phyloP scores from a whole-genome alignment of 2,113 vertebrate genomes.

The Trichomycterus rosablanca region DNA sequence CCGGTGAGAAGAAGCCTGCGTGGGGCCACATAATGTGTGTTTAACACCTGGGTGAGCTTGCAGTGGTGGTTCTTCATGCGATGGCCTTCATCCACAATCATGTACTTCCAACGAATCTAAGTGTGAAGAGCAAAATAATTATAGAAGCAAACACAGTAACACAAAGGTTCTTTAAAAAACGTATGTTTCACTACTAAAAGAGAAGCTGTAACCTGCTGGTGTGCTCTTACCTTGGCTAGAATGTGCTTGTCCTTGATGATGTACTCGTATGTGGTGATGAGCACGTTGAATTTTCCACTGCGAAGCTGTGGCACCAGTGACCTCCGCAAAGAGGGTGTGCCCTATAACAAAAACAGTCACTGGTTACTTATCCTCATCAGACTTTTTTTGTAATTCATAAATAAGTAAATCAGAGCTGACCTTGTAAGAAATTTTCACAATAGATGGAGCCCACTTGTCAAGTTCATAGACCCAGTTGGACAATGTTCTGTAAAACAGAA shows the following conservation, averaged over 20 bases:
- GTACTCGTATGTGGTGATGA: constrained; percentile 96
- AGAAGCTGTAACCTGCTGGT: neutral
- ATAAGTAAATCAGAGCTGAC: too few relatives aligned
- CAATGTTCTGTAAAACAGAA: too few relatives aligned
- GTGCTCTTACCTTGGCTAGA: constrained; percentile 86
- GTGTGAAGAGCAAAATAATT: constrained; percentile 52
- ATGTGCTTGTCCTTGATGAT: constrained; percentile 99
- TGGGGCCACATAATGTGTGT: constrained; percentile 95
- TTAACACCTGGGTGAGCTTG: constrained; percentile 94
- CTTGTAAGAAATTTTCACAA: too few relatives aligned
- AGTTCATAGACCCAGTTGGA: too few relatives aligned
- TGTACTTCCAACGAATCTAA: constrained; percentile 99
- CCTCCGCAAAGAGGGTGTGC: constrained; percentile 87
- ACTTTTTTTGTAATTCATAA: too few relatives aligned
- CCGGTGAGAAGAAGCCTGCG: constrained; percentile 89
- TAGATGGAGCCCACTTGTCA: too few relatives aligned
- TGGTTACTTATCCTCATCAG: too few relatives aligned
- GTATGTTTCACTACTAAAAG: too few relatives aligned
- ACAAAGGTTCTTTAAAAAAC: neutral
- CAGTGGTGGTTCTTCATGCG: constrained; percentile 99
- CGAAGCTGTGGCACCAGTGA: constrained; percentile 90
- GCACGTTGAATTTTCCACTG: constrained; percentile 94
- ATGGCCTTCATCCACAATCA: constrained; percentile 98
- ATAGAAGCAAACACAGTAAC: neutral
- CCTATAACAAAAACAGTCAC: too few relatives aligned